A percentile compares a stretch with the other conserved stretches of the same genome.
phyloP scores from a whole-genome alignment of 2,113 vertebrate species.

The Jaculus jaculus region DNA sequence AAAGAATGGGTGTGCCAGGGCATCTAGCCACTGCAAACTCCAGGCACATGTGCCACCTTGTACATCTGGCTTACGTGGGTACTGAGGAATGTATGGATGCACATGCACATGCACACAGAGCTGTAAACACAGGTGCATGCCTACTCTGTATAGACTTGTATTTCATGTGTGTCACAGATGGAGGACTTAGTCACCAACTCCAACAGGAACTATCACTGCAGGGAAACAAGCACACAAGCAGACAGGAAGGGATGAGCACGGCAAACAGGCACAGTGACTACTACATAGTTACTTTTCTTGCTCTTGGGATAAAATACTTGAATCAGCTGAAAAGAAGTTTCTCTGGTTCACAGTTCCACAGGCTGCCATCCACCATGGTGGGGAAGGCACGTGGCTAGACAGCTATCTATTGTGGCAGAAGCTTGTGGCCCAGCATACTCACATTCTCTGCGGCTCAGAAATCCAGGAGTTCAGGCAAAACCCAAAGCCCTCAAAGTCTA shows the following conservation, averaged over 20 bases:
- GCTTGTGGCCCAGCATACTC: not conserved
- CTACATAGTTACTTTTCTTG: no score
- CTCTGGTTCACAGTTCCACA: not conserved
- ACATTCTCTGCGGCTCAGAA: not conserved
- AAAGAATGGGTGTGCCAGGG: no score
- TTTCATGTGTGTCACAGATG: not conserved
- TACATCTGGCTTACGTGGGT: no score
- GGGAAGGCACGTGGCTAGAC: not conserved
- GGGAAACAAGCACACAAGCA: not conserved
- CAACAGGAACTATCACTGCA: no score
- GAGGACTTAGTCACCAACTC: not conserved
- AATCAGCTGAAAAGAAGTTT: not conserved
- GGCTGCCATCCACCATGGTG: not conserved
- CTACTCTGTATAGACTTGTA: no score
- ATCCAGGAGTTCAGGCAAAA: not conserved
- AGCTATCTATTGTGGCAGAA: not conserved
- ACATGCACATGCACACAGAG: no score
- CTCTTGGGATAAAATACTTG: not conserved
- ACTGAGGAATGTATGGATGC: no score
- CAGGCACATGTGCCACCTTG: no score
- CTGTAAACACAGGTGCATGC: no score
- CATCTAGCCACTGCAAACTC: no score
- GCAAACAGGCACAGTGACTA: not conserved
- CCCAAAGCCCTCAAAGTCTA: not conserved
- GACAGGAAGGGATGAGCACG: not conserved